Evolutionary conservation across 2,113 vertebrate genomes (phyloP).

Genomic region (Spilogale gracilis): DNA sequence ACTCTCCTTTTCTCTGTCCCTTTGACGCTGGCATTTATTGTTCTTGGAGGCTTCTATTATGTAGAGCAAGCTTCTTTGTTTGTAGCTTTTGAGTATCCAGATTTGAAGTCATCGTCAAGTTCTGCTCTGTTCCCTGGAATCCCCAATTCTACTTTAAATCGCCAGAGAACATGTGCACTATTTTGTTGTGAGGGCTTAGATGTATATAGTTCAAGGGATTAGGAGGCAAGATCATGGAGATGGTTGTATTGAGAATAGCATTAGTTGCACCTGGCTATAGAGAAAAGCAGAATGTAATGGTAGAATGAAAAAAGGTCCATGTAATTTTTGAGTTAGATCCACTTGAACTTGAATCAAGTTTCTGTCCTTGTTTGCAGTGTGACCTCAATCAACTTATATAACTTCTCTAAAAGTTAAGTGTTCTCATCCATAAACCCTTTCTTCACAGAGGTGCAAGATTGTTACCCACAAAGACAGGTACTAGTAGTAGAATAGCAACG

Average conservation of each 20-base stretch:
- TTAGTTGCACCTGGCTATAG: background rate
- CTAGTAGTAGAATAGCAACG: background rate
- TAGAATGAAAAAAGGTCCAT: background rate
- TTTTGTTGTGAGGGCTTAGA: background rate
- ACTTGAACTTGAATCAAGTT: slow-evolving; percentile 10
- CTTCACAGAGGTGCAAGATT: background rate
- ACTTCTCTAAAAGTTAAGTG: background rate
- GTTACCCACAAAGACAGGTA: background rate
- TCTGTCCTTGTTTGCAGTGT: background rate
- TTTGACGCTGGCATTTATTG: background rate
- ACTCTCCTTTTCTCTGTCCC: background rate
- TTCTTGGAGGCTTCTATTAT: background rate
- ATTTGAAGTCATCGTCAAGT: background rate
- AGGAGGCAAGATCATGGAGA: background rate
- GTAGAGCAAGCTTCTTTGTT: background rate
- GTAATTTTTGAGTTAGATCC: background rate
- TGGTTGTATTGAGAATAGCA: background rate
- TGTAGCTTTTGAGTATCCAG: background rate
- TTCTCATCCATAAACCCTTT: background rate
- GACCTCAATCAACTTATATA: background rate
- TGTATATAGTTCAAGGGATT: background rate
- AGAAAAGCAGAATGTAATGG: background rate
- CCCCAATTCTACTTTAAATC: background rate
- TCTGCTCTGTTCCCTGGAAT: background rate
- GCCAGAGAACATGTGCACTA: background rate